Conservation (phyloP, 2,797 vertebrate species). For the Chloroceryle amazona region DNA sequence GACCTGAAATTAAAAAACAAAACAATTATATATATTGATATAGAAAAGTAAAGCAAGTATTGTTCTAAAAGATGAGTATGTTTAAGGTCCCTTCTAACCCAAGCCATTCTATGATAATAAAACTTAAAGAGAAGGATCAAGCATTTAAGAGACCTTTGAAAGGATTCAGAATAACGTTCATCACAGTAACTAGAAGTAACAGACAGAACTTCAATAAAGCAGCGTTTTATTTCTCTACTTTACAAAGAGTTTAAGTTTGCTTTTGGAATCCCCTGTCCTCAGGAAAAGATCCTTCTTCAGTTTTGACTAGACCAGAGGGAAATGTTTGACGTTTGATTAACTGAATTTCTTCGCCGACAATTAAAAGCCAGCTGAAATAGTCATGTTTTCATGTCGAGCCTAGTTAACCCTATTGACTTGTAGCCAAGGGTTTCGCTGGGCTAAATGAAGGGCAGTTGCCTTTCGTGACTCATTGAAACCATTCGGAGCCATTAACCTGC, state of each 20-base stretch:
- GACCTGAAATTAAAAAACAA: slow-evolving; percentile 54
- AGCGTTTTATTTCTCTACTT: not conserved
- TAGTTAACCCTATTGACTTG: slow-evolving; percentile 67
- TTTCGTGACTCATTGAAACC: slow-evolving; percentile 52
- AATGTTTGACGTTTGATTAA: slow-evolving; percentile 66
- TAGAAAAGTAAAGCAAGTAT: not conserved
- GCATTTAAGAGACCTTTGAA: not conserved
- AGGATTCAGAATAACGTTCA: not conserved
- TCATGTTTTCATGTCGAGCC: slow-evolving; percentile 61
- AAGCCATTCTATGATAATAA: not conserved
- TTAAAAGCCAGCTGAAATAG: slow-evolving; percentile 66
- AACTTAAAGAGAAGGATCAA: not conserved
- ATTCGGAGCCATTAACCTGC: slow-evolving; percentile 37
- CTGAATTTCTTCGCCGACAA: slow-evolving; percentile 66
- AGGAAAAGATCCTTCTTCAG: not conserved
- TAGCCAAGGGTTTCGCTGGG: slow-evolving; percentile 20
- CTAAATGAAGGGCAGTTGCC: slow-evolving; percentile 30
- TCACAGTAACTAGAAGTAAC: not conserved
- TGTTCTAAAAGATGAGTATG: not conserved
- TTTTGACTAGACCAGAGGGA: not conserved
- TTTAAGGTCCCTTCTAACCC: too few relatives aligned
- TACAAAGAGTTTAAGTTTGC: not conserved
- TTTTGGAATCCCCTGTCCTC: not conserved
- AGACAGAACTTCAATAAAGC: not conserved
- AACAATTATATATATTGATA: not conserved